Percentiles rank a stretch among this genome's conserved stretches.
phyloP scores from a whole-genome alignment of 1,140 invertebrate genomes.

The Philopotamus ludificatus region DNA sequence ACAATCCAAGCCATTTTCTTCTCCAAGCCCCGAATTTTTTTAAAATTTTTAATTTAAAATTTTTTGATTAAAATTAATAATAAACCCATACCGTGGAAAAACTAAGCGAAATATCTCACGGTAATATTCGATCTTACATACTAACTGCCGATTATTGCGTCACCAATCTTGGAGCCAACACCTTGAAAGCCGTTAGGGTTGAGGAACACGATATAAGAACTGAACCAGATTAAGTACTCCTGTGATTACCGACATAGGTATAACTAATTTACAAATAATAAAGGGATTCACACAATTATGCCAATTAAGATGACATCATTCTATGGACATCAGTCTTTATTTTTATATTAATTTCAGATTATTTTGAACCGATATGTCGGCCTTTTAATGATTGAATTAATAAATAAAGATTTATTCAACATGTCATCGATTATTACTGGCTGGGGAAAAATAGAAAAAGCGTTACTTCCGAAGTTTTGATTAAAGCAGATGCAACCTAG shows the following conservation, averaged over 20 bases:
- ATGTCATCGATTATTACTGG: slow-evolving; percentile 57
- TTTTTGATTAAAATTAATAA: no score
- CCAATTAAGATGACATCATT: no score
- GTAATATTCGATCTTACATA: no score
- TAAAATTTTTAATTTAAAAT: no score
- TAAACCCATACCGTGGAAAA: no score
- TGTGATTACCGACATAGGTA: no score
- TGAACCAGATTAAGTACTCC: slow-evolving; percentile 55
- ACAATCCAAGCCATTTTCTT: no score
- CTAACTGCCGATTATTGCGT: slow-evolving; percentile 72
- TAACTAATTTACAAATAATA: no score
- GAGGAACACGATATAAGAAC: slow-evolving; percentile 63
- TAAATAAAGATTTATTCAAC: slow-evolving; percentile 39
- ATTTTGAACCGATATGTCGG: slow-evolving; percentile 68
- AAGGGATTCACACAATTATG: no score
- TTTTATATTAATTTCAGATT: slow-evolving; percentile 41
- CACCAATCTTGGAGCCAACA: slow-evolving; percentile 47
- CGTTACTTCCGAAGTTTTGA: slow-evolving; percentile 47
- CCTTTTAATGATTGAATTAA: slow-evolving; percentile 48
- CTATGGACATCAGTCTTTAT: not conserved
- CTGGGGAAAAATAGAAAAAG: slow-evolving; percentile 63
- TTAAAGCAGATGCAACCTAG: slow-evolving; percentile 42
- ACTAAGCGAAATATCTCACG: no score
- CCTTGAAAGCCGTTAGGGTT: slow-evolving; percentile 56
- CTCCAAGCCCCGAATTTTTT: no score